Base-by-base conservation (phyloP, 53 echinoderm and acorn worm species). In the Pentamera pediparva region DNA sequence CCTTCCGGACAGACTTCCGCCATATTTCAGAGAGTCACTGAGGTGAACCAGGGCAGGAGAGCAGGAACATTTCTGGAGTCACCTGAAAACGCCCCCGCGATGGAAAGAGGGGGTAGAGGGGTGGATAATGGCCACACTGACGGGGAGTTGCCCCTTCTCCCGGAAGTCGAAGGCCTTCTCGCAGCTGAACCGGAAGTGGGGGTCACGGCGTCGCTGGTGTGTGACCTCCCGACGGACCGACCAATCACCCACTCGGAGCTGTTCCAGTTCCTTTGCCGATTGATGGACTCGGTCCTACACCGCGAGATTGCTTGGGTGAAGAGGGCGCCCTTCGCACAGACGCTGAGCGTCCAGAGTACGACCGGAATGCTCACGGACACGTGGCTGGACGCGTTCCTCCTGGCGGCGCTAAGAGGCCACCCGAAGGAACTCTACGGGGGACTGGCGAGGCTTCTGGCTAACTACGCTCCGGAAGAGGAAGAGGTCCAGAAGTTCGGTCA, bases 401-500 rank as follows among this genome's bases (percentile, higher is more conserved):
- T 98, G 11, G 88, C 81, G 4, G 83, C 92, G 2, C 70, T 90
- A 45, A 82, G 84, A 35, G 76, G 76, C 62, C 89, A 98, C 10
- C 98, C 91, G 0, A 56, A 78, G 27, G 85, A 89, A 21, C 62
- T 98, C 45, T 89, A 92, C 84, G 31, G 32, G 49, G 92, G 80
- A 18, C 70, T 98, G 24, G 78, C 85, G 2, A 65, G 57, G 4
- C 38, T 98, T 25, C 74, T 90, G 47, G 82, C 76, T 58, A 75
- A 55, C 81, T 98, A 98, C 79, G 83, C 85, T 31, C 98, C 98
- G 5, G 83, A 81, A 52, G 98, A 98, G 55, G 98, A 98, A 15
- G 98, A 98, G 81, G 76, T 98, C 15, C 65, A 88, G n/a, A 70
- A 75, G 27, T 98, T 98, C 56, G 91, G 91, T 6, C 98, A 92